Conservation (phyloP, 2,113 vertebrate genomes). For the Prunella himalayana region DNA sequence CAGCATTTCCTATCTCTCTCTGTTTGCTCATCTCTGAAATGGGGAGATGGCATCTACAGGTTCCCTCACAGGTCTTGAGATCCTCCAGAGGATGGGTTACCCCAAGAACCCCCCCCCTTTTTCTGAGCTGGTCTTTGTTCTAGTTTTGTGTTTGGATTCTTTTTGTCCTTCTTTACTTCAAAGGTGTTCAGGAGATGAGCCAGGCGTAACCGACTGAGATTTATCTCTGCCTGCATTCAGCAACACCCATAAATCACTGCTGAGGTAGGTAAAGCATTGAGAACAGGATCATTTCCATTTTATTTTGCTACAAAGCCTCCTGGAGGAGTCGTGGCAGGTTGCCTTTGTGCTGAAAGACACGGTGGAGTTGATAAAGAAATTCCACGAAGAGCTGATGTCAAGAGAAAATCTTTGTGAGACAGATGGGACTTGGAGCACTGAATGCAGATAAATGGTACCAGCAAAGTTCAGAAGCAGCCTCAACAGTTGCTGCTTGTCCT, state of each 20-base stretch:
- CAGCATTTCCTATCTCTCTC: not conserved
- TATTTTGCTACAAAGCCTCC: not conserved
- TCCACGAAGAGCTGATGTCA: not conserved
- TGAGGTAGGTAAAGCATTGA: not conserved
- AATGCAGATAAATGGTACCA: not conserved
- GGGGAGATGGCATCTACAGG: not conserved
- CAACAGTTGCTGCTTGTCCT: not conserved
- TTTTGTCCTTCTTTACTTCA: not conserved
- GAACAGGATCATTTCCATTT: not conserved
- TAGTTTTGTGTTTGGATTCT: not conserved
- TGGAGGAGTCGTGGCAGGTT: not conserved
- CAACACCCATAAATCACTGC: slow-evolving; percentile 1
- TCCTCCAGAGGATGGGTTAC: not conserved
- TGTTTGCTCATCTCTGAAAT: not conserved
- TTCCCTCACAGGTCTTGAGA: not conserved
- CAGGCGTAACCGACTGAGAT: not conserved
- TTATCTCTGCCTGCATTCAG: not conserved
- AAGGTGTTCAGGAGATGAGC: not conserved
- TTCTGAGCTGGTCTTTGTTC: not conserved
- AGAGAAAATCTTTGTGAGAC: not conserved
- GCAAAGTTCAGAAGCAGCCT: not conserved
- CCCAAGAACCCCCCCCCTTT: not conserved
- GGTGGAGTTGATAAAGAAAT: not conserved
- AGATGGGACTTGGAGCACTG: not conserved
- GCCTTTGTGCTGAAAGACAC: slow-evolving; percentile 19